phyloP scores from a whole-genome alignment of 2,113 vertebrate species.

The Sigmodon hispidus region DNA sequence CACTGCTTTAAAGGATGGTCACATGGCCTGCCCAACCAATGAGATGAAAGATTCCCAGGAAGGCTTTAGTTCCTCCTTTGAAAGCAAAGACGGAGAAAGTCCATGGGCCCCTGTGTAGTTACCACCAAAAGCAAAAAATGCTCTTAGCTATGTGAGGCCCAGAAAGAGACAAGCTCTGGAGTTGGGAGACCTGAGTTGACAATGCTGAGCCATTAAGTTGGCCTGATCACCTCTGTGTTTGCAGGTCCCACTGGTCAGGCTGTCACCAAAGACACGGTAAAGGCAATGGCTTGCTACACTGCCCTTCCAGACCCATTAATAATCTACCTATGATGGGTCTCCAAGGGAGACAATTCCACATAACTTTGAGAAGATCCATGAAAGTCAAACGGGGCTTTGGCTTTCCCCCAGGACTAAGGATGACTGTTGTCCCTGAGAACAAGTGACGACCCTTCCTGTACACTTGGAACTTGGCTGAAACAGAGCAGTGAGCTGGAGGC shows the following conservation, averaged over 20 bases:
- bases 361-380: background rate
- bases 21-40: background rate
- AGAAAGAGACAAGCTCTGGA: background rate
- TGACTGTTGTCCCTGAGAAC: background rate
- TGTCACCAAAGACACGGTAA: background rate
- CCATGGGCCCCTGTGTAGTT: background rate
- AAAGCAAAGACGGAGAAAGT: background rate
- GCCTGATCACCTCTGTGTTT: background rate
- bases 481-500: accelerated
- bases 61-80: background rate
- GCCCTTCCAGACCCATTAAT: background rate
- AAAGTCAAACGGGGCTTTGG: background rate
- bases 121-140: background rate
- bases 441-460: background rate
- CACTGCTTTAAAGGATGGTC: background rate
- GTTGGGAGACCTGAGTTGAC: background rate
- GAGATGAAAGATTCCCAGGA: background rate
- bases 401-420: background rate
- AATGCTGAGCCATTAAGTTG: background rate
- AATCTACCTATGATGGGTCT: too few species aligned
- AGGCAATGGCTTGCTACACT: background rate
- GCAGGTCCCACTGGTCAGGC: background rate
- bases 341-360: accelerated
- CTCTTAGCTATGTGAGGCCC: background rate
- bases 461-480: background rate